These are phyloP conservation scores for Acleris holmiana DNA, from an alignment of 2,888 invertebrate species.

Conservation along the genomic window DNA sequence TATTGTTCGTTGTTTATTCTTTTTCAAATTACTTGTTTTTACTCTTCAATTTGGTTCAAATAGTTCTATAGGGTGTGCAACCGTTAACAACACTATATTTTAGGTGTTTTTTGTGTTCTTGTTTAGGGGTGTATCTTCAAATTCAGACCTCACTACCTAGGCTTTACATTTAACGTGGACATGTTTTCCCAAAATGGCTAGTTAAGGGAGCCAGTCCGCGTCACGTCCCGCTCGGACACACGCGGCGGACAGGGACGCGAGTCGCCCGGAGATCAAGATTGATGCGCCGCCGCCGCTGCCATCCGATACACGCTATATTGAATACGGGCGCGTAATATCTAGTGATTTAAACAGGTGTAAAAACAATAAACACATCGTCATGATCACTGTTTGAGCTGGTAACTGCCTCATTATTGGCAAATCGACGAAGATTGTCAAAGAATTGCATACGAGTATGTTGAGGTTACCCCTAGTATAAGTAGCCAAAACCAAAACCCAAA, in stretches of 20 bases:
- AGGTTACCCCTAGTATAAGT: too few species aligned
- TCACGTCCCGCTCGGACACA: neutral
- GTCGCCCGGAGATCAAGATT: slow-evolving; percentile 5
- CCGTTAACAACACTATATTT: too few species aligned
- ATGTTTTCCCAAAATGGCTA: neutral
- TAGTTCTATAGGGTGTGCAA: too few species aligned
- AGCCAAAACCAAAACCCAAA: too few species aligned
- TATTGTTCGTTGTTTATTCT: too few species aligned
- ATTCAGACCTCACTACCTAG: neutral
- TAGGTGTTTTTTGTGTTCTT: too few species aligned
- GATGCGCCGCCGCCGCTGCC: neutral
- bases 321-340: neutral
- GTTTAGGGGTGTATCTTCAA: too few species aligned
- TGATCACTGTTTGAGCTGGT: neutral
- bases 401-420: too few species aligned
- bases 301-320: neutral
- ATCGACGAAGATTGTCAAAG: too few species aligned
- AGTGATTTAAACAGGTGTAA: neutral
- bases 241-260: neutral
- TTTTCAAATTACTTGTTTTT: too few species aligned
- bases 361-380: neutral
- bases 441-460: too few species aligned
- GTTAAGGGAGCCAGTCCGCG: neutral
- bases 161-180: neutral
- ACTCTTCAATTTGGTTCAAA: too few species aligned